Evolutionary conservation across 2,797 vertebrate genomes (phyloP).

Genomic region (Xenentodon cancila): DNA sequence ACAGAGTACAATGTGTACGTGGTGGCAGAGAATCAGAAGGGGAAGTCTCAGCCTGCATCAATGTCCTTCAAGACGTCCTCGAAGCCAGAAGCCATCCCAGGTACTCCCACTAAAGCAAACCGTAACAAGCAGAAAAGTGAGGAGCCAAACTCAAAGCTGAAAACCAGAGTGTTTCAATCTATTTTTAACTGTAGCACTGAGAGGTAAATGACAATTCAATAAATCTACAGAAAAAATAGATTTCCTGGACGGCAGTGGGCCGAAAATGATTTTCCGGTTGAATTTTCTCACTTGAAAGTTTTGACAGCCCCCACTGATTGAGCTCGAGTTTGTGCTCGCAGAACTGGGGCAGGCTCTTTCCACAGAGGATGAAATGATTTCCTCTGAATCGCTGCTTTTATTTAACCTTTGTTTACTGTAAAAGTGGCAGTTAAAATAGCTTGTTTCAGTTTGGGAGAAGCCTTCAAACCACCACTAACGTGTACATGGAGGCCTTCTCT

Average conservation of each 20-base stretch:
- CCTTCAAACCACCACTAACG: constrained; percentile 55
- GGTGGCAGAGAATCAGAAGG: constrained; percentile 94
- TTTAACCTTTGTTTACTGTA: constrained; percentile 42
- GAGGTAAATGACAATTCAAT: constrained; percentile 59
- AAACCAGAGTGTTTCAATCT: constrained; percentile 25
- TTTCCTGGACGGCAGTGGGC: constrained; percentile 34
- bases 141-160: constrained; percentile 66
- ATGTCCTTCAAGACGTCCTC: constrained; percentile 89
- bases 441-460: constrained; percentile 37
- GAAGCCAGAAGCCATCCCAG: constrained; percentile 93
- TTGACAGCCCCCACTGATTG: constrained; percentile 62
- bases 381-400: constrained; percentile 28
- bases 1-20: constrained; percentile 92
- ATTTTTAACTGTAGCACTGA: constrained; percentile 47
- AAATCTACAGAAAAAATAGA: constrained; percentile 38
- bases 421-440: constrained; percentile 30
- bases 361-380: constrained; percentile 49
- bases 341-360: constrained; percentile 60
- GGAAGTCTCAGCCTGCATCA: constrained; percentile 89
- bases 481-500: constrained; percentile 31
- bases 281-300: constrained; percentile 57
- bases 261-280: constrained; percentile 60
- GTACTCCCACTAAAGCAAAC: constrained; percentile 75
- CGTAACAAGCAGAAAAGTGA: constrained; percentile 36
- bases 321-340: constrained; percentile 70